These are phyloP conservation scores for Psix sp. DNA, from an alignment of 1,140 invertebrate species.

Conservation along the genomic window DNA sequence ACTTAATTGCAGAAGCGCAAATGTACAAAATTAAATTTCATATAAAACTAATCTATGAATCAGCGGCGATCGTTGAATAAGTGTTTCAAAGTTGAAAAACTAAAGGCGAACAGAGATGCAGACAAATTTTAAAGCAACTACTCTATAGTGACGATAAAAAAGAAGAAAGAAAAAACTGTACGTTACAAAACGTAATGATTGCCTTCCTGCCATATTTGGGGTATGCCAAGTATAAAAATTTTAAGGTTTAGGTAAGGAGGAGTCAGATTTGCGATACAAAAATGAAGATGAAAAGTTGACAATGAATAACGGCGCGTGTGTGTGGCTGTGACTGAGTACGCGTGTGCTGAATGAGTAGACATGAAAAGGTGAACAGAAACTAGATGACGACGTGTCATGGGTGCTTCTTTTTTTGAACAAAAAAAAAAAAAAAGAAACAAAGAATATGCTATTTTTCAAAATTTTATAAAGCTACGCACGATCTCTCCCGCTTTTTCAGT, in stretches of 20 bases:
- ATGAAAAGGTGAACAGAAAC: slow-evolving; percentile 40
- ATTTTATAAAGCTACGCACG: slow-evolving; percentile 71
- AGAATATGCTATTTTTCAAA: slow-evolving; percentile 76
- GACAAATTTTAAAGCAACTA: slow-evolving; percentile 54
- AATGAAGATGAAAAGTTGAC: slow-evolving; percentile 65
- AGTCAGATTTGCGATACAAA: slow-evolving; percentile 65
- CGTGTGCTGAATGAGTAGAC: slow-evolving; percentile 45
- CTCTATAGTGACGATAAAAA: slow-evolving; percentile 58
- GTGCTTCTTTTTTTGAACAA: slow-evolving; percentile 66
- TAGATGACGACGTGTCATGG: slow-evolving; percentile 53
- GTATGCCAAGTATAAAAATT: slow-evolving; percentile 79
- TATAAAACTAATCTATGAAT: slow-evolving; percentile 61
- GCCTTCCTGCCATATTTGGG: slow-evolving; percentile 79
- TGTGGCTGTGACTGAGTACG: slow-evolving; percentile 54
- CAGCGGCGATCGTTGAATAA: slow-evolving; percentile 53
- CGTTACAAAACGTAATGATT: slow-evolving; percentile 77
- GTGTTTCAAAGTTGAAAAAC: slow-evolving; percentile 49
- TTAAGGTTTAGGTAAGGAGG: slow-evolving; percentile 74
- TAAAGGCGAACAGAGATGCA: slow-evolving; percentile 56
- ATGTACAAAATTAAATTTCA: slow-evolving; percentile 67
- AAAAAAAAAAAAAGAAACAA: slow-evolving; percentile 49
- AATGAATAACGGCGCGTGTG: slow-evolving; percentile 63
- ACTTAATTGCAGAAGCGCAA: slow-evolving; percentile 61
- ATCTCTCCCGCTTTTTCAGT: slow-evolving; percentile 64
- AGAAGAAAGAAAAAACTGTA: slow-evolving; percentile 63